phyloP scores from a whole-genome alignment of 2,888 invertebrate genomes.

The Rapana venosa region DNA sequence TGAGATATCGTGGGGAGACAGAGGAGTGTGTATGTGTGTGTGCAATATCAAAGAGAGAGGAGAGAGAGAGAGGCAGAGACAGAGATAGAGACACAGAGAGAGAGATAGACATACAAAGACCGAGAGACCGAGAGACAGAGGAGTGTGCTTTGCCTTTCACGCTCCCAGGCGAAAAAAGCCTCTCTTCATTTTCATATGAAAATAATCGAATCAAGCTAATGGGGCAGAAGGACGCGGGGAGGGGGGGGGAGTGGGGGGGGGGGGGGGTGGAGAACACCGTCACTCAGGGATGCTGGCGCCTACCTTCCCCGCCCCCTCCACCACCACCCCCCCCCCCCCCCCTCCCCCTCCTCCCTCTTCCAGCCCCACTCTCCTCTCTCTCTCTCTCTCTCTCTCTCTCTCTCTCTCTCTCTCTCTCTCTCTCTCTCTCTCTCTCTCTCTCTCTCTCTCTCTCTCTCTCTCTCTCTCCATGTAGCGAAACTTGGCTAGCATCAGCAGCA shows the following conservation, averaged over 20 bases:
- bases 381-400: conserved; percentile 39
- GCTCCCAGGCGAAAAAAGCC: conserved; percentile 18
- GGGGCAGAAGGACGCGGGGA: not conserved
- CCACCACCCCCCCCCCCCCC: not conserved
- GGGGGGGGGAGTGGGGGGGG: too few species aligned
- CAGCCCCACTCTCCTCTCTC: conserved; percentile 14
- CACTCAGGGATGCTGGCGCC: not conserved
- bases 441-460: not conserved
- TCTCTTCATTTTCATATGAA: conserved; percentile 36
- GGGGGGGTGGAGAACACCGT: not conserved
- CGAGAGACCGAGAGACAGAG: not conserved
- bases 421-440: not conserved
- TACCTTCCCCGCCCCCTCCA: not conserved
- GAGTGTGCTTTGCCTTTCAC: not conserved
- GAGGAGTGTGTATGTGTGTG: too few species aligned
- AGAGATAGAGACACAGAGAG: not conserved
- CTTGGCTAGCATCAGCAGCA: too few species aligned
- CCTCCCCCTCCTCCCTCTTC: too few species aligned
- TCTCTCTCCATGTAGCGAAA: not conserved
- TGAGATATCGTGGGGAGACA: too few species aligned
- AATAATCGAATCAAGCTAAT: conserved; percentile 31
- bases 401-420: conserved; percentile 34
- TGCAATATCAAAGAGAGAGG: not conserved
- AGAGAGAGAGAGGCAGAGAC: not conserved
- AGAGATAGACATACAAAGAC: not conserved